Percentiles rank a stretch among this genome's conserved stretches.
Conservation (phyloP, 2,888 invertebrate species). For the Nomada ruficornis region DNA sequence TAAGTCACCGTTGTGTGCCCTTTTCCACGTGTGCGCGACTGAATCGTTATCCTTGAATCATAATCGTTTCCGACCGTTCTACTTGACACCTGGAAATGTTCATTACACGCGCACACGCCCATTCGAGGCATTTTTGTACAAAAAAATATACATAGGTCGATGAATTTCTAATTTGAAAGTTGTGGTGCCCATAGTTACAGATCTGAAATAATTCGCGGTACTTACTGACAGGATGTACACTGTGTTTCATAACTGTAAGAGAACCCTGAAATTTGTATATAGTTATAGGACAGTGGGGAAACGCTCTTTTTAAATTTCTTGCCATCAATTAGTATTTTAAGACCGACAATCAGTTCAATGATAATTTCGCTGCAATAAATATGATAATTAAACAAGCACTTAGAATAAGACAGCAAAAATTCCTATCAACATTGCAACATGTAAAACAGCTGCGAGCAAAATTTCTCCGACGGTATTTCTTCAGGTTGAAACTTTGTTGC, state of each 20-base stretch:
- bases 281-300: no score
- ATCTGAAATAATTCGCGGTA: no score
- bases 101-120: conserved; percentile 15
- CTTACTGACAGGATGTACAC: no score
- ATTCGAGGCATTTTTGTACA: background rate
- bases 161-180: conserved; percentile 13
- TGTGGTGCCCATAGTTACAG: background rate
- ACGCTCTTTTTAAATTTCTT: no score
- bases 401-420: background rate
- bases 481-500: conserved; percentile 34
- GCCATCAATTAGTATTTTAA: no score
- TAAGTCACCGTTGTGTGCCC: conserved; percentile 44
- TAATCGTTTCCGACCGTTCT: conserved; percentile 59
- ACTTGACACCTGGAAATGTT: conserved; percentile 39
- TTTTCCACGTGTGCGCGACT: conserved; percentile 10
- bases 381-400: no score
- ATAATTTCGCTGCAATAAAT: no score
- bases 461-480: background rate
- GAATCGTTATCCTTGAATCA: conserved; percentile 70
- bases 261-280: no score
- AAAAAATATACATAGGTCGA: conserved; percentile 16
- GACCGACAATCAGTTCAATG: no score
- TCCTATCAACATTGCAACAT: conserved; percentile 1
- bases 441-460: background rate
- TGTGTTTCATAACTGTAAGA: no score